Evolutionary conservation across 2,888 invertebrate genomes (phyloP).

Genomic region (Sarcophaga subvicina): DNA sequence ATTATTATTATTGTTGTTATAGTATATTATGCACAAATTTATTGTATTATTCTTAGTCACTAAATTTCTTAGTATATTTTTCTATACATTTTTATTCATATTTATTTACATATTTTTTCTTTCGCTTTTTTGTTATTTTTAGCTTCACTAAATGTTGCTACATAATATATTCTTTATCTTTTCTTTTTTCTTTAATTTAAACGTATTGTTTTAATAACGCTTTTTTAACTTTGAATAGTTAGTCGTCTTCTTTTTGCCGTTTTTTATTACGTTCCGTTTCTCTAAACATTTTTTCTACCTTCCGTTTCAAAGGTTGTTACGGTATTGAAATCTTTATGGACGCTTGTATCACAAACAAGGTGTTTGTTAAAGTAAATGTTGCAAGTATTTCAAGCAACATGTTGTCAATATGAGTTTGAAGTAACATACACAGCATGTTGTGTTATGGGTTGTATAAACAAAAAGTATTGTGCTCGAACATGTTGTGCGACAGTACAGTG

Average conservation of each 20-base stretch:
- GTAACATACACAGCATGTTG: constrained; percentile 34
- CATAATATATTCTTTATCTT: constrained; percentile 46
- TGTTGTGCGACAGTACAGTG: constrained; percentile 9
- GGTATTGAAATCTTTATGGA: constrained; percentile 49
- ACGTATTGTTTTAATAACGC: constrained; percentile 23
- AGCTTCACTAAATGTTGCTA: constrained; percentile 5
- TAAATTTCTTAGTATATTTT: constrained; percentile 11
- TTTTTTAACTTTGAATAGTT: constrained; percentile 12
- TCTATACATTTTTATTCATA: constrained; percentile 5
- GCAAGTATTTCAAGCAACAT: constrained; percentile 22
- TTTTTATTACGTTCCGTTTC: constrained; percentile 43
- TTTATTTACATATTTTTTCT: constrained; percentile 60
- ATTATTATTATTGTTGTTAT: constrained; percentile 9
- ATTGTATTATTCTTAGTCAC: constrained; percentile 30
- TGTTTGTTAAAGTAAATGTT: constrained; percentile 20
- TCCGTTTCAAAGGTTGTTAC: constrained; percentile 61
- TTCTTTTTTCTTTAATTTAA: constrained; percentile 35
- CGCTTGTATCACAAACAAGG: constrained; percentile 33
- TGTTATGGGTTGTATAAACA: constrained; percentile 3
- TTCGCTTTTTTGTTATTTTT: constrained; percentile 21
- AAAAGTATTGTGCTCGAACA: constrained; percentile 24
- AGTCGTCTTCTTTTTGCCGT: constrained; percentile 3
- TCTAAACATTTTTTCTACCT: constrained; percentile 46
- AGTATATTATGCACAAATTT: constrained; percentile 31
- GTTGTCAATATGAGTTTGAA: constrained; percentile 25